Conservation (phyloP, 2,888 invertebrate species). For the Dicroscelio sp. region DNA sequence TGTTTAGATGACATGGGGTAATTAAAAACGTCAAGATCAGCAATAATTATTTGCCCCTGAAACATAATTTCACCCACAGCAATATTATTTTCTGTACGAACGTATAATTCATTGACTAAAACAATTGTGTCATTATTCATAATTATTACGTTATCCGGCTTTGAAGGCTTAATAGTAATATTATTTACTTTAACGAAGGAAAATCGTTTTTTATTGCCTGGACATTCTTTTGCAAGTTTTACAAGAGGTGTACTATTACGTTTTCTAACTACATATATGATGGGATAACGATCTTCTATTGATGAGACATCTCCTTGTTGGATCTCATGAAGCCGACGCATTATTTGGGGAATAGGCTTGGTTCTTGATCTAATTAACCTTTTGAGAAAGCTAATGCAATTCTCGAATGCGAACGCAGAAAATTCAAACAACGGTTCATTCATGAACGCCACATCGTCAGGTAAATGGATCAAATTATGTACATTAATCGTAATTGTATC, state of each 20-base stretch:
- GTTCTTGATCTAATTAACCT: background rate
- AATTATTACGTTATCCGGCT: conserved; percentile 4
- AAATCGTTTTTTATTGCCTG: background rate
- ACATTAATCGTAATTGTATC: background rate
- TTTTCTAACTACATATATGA: background rate
- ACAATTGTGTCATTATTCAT: conserved; percentile 4
- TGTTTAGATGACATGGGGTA: too few relatives aligned
- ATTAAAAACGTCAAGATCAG: background rate
- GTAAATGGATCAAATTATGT: conserved; percentile 13
- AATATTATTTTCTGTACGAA: too few relatives aligned
- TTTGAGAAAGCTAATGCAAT: conserved; percentile 27
- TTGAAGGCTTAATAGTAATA: background rate
- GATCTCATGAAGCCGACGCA: conserved; percentile 15
- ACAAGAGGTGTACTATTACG: background rate
- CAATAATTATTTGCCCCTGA: background rate
- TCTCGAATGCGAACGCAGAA: conserved; percentile 19
- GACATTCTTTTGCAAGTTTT: background rate
- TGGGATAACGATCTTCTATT: background rate
- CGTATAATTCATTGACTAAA: background rate
- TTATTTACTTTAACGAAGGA: background rate
- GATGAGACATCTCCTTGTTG: background rate
- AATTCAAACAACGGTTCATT: conserved; percentile 7
- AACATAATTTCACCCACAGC: background rate
- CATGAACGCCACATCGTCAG: conserved; percentile 7
- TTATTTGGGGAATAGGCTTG: background rate